Base-by-base conservation (phyloP, 2,888 invertebrate genomes). In the Gastrophysa polygoni region DNA sequence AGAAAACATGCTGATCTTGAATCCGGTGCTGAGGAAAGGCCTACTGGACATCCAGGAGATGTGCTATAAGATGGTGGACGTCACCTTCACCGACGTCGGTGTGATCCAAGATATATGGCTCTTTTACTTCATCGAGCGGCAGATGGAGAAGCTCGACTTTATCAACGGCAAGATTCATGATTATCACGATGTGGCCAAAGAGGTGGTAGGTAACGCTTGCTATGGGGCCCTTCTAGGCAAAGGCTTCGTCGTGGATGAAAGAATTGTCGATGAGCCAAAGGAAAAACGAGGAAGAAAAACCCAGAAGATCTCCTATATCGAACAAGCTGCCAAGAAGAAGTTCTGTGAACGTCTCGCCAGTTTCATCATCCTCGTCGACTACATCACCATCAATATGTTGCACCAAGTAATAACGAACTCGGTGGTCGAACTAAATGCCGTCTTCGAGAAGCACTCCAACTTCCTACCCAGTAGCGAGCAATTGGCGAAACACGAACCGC, bases 261-360 rank as follows among this genome's bases (percentile, higher is more conserved):
- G 77, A 38, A 48, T 71, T 24, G 67, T 71, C 7, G 75, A 75
- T 24, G 71, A 77, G 20, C 61, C 49, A 11, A 75, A 72, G 69
- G 71, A 71, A 50, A 61, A 66, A 29, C 71, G 57, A 58, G 57
- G 62, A 57, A 66, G 69, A 16, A 66, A 70, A 44, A 58, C 59
- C 17, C 72, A 75, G 32, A 75, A 75, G 64, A 66, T 69, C 6
- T 91, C 92, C 2, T 95, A 93, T 77, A 93, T 93, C 51, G 92
- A 95, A 75, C 93, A 94, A 75, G 92, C 92, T 0, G 89, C 89
- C 72, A 95, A 95, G 76, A 86, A 92, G 66, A 88, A 89, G 70
- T 91, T 91, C 77, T 95, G 94, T 76, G 87, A 88, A 75, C 83
- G 92, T 64, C 83, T 95, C 1, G 88, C 92, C 34, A 86, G 91